Base-by-base conservation (phyloP, 35 echinoderm and acorn worm genomes). In the Stichopus chloronotus region DNA sequence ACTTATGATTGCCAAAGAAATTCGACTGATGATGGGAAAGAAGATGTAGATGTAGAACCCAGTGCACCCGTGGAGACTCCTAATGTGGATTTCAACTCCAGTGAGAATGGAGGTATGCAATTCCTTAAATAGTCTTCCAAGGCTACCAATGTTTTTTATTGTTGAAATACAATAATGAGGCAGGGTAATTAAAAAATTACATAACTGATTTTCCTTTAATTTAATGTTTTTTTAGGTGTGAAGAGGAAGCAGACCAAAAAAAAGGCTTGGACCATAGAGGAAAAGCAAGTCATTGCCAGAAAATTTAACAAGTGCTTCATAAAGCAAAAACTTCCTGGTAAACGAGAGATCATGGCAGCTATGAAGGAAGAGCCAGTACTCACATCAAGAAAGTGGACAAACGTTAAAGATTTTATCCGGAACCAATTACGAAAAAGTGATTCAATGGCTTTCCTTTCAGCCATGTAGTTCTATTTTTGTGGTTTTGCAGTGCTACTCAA, bases 31-130 rank as follows among this genome's bases (percentile, higher is more conserved):
- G 76, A 78, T 17, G 19, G 11, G n/a, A 78, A 17, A 14, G 76
- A 78, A 78, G 5, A 78, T 17, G n/a, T 78, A 24, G 76, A 78
- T 78, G 76, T 22, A 78, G 76, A 78, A 43, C 76, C 19, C 17
- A 25, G 52, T 78, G 9, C 16, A 78, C n/a, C 76, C n/a, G 76
- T 7, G 7, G 17, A 78, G 17, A 78, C 9, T 3, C 19, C 76
- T 78, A 6, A 0, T 78, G 14, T 55, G 53, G 80, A 83, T 7
- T 79, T 9, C 80, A 83, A 83, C 8, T 43, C 13, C 10, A 83
- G 55, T 9, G 80, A 7, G 5, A 83, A 55, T 83, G 52, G 8
- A 83, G 80, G 80, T 83, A 83, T 83, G 80, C 80, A 83, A 83
- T 13, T 83, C 25, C 52, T 83, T 12, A 10, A 83, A 55, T 12